phyloP scores from a whole-genome alignment of 2,797 vertebrate species.

The Oceanodroma leucorhoa region DNA sequence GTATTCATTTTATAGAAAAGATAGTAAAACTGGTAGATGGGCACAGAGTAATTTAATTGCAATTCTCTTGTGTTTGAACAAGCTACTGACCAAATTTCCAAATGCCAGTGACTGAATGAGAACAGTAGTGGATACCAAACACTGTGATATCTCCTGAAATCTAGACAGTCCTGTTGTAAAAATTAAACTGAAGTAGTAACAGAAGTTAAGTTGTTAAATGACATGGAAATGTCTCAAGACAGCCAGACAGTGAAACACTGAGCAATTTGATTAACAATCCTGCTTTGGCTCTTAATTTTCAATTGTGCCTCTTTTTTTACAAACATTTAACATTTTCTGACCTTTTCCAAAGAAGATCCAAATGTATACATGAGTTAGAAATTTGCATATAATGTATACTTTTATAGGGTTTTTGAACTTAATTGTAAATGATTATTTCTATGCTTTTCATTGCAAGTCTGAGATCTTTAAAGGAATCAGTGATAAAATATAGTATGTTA shows the following conservation, averaged over 20 bases:
- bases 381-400: background rate
- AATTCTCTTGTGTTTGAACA: background rate
- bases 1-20: background rate
- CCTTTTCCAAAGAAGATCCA: background rate
- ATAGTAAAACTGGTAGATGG: background rate
- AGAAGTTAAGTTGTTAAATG: constrained; percentile 50
- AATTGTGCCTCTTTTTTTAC: background rate
- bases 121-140: background rate
- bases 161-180: constrained; percentile 56
- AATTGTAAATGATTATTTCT: background rate
- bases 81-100: background rate
- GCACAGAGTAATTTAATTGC: background rate
- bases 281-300: background rate
- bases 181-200: constrained; percentile 57
- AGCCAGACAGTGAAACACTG: constrained; percentile 47
- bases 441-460: constrained; percentile 7
- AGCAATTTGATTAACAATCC: constrained; percentile 43
- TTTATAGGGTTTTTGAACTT: background rate
- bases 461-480: constrained; percentile 11
- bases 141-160: background rate
- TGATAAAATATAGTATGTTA: background rate
- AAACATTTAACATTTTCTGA: background rate
- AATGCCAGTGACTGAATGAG: background rate
- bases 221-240: constrained; percentile 52
- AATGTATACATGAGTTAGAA: background rate